These are phyloP conservation scores for Aphelocoma coerulescens DNA, from an alignment of 2,113 vertebrate genomes.

Conservation along the genomic window DNA sequence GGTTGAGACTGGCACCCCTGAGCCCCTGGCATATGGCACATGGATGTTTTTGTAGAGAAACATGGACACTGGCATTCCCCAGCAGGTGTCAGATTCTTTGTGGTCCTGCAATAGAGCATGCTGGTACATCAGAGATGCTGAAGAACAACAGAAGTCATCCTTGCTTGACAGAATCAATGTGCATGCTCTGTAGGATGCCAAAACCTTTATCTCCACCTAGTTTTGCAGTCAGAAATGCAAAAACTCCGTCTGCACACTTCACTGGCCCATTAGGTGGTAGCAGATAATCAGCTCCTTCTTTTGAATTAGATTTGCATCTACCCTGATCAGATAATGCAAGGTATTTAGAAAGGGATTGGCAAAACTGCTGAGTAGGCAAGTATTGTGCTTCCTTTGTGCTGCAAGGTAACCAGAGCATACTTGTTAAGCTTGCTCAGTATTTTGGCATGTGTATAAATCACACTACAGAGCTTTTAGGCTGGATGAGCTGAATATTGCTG, in stretches of 20 bases:
- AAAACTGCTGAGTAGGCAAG: neutral
- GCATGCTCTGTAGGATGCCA: neutral
- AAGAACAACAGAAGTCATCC: neutral
- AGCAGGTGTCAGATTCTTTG: neutral
- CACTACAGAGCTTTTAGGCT: neutral
- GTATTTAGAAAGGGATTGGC: neutral
- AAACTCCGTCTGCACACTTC: neutral
- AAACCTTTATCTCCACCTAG: neutral
- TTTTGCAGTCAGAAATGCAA: neutral
- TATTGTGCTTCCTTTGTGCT: neutral
- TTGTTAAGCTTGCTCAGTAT: neutral
- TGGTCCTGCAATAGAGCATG: neutral
- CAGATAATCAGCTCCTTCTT: neutral
- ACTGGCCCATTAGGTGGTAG: neutral
- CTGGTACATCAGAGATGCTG: neutral
- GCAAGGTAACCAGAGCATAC: neutral
- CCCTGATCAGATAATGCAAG: neutral
- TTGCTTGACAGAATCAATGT: neutral
- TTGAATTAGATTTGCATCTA: neutral
- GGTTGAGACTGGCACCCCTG: neutral
- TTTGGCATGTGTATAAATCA: neutral
- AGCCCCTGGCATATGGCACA: neutral
- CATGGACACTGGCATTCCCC: neutral
- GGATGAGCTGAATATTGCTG: neutral
- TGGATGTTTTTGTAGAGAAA: neutral